phyloP scores from a whole-genome alignment of 2,113 vertebrate genomes.

The Chlorodrepanis virens region DNA sequence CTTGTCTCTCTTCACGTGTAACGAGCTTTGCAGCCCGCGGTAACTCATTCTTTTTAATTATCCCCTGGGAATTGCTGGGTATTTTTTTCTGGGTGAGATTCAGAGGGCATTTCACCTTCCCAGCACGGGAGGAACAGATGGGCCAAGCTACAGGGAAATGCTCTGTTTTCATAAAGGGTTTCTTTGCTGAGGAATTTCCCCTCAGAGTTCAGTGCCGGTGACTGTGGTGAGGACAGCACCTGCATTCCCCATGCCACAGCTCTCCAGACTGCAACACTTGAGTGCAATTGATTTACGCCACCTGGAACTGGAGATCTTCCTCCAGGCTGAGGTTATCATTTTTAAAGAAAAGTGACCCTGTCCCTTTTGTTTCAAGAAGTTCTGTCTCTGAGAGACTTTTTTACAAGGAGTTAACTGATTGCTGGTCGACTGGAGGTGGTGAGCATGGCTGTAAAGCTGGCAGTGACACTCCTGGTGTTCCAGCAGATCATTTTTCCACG shows the following conservation, averaged over 20 bases:
- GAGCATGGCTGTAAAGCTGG: not conserved
- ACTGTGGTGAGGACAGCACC: not conserved
- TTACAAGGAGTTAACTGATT: conserved; percentile 24
- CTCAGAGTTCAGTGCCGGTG: not conserved
- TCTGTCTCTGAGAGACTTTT: not conserved
- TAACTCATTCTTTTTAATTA: not conserved
- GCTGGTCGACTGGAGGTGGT: not conserved
- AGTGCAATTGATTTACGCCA: conserved; percentile 13
- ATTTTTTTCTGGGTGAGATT: not conserved
- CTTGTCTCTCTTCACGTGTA: not conserved
- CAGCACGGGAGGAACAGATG: not conserved
- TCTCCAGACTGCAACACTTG: not conserved
- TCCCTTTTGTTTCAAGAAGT: not conserved
- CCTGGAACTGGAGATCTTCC: not conserved
- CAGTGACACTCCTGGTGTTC: not conserved
- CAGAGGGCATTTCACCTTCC: not conserved
- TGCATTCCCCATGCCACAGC: conserved; percentile 2
- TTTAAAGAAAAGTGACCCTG: not conserved
- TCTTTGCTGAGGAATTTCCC: not conserved
- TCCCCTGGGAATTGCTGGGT: not conserved
- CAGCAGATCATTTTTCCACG: conserved; percentile 34
- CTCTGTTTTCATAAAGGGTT: not conserved
- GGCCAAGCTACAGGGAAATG: not conserved
- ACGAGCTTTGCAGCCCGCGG: not conserved
- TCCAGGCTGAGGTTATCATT: not conserved